Conservation (phyloP, 2,113 vertebrate species). For the Erpornis zantholeuca region DNA sequence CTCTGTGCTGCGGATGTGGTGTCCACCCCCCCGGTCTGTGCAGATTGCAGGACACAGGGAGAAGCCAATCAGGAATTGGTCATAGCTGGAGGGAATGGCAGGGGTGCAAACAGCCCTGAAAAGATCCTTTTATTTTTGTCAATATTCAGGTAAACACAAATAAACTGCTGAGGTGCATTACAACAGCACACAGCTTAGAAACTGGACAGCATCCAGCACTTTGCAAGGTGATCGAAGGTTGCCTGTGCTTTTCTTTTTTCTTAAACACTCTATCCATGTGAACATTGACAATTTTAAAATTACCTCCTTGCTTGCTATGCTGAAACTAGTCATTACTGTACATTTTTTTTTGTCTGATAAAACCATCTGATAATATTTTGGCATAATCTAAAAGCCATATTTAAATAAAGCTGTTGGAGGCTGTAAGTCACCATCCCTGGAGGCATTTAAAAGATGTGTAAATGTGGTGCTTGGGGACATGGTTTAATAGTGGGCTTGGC, state of each 20-base stretch:
- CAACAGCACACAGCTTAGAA: not conserved
- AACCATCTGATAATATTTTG: not conserved
- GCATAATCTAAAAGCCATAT: not conserved
- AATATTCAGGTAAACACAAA: not conserved
- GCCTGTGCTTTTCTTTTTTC: not conserved
- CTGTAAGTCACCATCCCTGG: not conserved
- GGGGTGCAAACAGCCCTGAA: not conserved
- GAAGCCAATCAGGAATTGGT: not conserved
- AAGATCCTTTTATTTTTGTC: not conserved
- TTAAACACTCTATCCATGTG: not conserved
- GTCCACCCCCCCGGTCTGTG: not conserved
- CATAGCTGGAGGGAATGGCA: not conserved
- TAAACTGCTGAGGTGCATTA: not conserved
- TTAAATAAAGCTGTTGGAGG: not conserved
- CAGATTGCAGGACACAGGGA: rapidly evolving
- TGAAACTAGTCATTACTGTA: not conserved
- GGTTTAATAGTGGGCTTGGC: not conserved
- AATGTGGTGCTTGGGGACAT: not conserved
- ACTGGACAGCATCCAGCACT: not conserved
- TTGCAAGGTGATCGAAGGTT: not conserved
- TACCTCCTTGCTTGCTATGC: not conserved
- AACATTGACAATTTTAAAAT: not conserved
- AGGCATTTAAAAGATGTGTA: not conserved
- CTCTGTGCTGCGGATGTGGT: not conserved
- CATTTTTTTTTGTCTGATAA: not conserved